Evolutionary conservation across 2,113 vertebrate genomes (phyloP).

Genomic region (Tiliqua scincoides): DNA sequence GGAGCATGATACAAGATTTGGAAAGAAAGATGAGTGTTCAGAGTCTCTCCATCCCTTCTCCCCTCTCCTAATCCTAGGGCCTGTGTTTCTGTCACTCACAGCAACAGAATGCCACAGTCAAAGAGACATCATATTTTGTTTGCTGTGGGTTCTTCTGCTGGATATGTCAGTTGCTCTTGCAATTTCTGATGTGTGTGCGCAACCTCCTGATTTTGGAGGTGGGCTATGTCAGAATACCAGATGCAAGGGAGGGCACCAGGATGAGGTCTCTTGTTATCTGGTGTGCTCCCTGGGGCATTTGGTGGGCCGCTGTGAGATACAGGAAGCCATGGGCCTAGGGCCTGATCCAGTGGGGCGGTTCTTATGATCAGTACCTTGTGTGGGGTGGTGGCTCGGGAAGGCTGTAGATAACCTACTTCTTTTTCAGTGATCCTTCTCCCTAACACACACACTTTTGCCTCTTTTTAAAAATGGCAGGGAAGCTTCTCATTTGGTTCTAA

Average conservation of each 20-base stretch:
- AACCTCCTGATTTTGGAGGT: too few relatives aligned
- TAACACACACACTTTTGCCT: background rate
- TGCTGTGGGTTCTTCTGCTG: background rate
- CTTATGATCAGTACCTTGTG: background rate
- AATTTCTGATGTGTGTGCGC: too few relatives aligned
- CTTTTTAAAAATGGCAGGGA: background rate
- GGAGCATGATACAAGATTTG: background rate
- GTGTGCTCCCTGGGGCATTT: too few relatives aligned
- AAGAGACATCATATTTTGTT: background rate
- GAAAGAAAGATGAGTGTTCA: background rate
- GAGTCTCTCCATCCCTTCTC: background rate
- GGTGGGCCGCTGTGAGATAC: too few relatives aligned
- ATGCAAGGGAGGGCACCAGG: too few relatives aligned
- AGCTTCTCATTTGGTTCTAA: background rate
- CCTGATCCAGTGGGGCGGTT: too few relatives aligned
- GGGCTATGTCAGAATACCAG: too few relatives aligned
- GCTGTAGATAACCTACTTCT: background rate
- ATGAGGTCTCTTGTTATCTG: too few relatives aligned
- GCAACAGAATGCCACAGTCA: background rate
- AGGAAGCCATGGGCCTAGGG: too few relatives aligned
- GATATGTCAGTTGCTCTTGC: fast-evolving
- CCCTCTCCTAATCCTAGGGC: background rate
- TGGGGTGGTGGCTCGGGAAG: background rate
- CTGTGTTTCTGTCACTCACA: background rate
- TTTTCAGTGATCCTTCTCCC: background rate